Conservation (phyloP, 2,113 vertebrate species). For the Campylomormyrus numenius region DNA sequence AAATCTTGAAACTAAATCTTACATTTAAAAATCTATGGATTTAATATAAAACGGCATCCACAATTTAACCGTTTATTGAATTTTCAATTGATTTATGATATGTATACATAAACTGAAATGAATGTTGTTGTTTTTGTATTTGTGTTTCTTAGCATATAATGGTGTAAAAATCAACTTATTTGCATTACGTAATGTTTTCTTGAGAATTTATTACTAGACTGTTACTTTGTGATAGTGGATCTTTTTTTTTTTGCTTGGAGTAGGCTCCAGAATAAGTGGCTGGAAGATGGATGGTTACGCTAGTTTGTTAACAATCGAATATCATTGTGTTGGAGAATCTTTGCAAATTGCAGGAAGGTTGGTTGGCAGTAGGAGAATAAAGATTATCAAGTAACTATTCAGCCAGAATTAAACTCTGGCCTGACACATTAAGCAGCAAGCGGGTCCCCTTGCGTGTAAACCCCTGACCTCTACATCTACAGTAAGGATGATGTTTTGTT, state of each 20-base stretch:
- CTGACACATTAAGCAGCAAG: background rate
- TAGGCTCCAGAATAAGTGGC: background rate
- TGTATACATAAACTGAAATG: background rate
- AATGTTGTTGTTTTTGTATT: background rate
- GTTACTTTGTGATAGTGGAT: background rate
- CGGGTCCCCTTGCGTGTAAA: background rate
- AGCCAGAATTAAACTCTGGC: background rate
- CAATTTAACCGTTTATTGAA: background rate
- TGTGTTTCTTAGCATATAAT: background rate
- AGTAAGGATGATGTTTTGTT: background rate
- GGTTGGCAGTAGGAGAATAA: background rate
- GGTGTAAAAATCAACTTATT: background rate
- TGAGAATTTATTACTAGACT: background rate
- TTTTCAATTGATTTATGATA: background rate
- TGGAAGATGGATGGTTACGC: background rate
- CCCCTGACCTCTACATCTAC: background rate
- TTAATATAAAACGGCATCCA: background rate
- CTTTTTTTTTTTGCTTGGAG: background rate
- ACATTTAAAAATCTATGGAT: background rate
- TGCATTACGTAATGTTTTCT: background rate
- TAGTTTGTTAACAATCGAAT: background rate
- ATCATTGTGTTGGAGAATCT: background rate
- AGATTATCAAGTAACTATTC: background rate
- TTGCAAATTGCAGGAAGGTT: background rate
- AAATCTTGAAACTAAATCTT: background rate